Base-by-base conservation (phyloP, 1,140 invertebrate genomes). In the Pararge aegeria region DNA sequence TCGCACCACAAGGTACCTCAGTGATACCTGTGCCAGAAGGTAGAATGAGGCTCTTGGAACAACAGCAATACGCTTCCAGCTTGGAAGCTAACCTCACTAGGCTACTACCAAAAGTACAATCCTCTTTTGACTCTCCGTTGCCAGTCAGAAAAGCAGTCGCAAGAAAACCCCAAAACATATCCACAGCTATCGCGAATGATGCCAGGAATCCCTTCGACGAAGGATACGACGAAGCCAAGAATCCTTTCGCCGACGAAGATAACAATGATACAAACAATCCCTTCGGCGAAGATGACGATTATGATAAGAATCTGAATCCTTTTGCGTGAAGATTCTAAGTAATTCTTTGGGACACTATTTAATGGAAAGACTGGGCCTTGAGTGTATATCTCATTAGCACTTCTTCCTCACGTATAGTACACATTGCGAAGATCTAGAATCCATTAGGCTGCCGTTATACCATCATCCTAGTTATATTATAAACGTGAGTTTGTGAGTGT, bases 241-340 rank as follows among this genome's bases (percentile, higher is more conserved):
- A 92, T 68, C 91, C 91, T 0, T 92, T 92, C 57, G 83, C 83
- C 0, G 88, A 91, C 50, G 83, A 86, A 1, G 78, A 91, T 24
- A 80, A 77, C 10, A 68, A 70, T 38, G 78, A 90, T 24, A 80
- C 78, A 9, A 69, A 71, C 30, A 93, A 93, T 79, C 93, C 93
- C 0, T 93, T 93, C 64, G 85, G 78, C 0, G 90, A 92, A 10
- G 90, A 91, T 52, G 87, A 91, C 24, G 90, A 92, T 55, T 94
- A 94, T 73, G 92, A 94, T 70, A 93, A 93, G 68, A 94, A 93
- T 74, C 73, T 93, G 13, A 94, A 94, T 80, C 93, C 93, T 12
- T 95, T 94, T 71, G 80, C 82, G 37, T 89, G 76, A 80, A 57
- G 15, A 10, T 19, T 42, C 38, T 18, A 18, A 42, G 38, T 15